Evolutionary conservation across 2,113 vertebrate species (phyloP).

Genomic region (Machaerirhynchus nigripectus): DNA sequence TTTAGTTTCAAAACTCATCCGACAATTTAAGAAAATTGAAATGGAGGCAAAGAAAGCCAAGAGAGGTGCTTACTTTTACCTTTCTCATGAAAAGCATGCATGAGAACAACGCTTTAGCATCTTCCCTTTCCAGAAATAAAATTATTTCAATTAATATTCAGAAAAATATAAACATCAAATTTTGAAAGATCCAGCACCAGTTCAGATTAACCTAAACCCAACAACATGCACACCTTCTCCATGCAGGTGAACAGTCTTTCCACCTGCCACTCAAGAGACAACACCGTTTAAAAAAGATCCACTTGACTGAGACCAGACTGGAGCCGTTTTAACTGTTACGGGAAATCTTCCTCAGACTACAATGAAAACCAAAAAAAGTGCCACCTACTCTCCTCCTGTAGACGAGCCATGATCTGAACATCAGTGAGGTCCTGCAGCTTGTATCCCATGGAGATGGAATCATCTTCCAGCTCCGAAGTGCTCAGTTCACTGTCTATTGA

Average conservation of each 20-base stretch:
- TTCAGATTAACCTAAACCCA: not conserved
- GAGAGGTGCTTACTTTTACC: not conserved
- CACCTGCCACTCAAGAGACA: not conserved
- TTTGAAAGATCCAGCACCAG: not conserved
- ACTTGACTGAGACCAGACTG: not conserved
- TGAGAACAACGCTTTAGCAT: not conserved
- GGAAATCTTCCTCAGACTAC: not conserved
- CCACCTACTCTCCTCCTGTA: conserved; percentile 96
- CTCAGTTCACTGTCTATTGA: conserved; percentile 92
- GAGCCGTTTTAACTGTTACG: not conserved
- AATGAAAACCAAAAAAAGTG: not conserved
- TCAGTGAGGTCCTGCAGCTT: conserved; percentile 97
- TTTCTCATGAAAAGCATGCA: not conserved
- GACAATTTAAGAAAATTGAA: not conserved
- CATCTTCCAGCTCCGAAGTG: conserved; percentile 88
- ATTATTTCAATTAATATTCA: not conserved
- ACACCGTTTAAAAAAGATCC: not conserved
- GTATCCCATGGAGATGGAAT: conserved; percentile 93
- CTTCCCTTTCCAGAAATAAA: not conserved
- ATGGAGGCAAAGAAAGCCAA: not conserved
- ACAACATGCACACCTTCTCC: accelerated
- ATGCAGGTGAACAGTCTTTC: not conserved
- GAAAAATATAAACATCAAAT: not conserved
- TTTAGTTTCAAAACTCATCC: not conserved
- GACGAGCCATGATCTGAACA: conserved; percentile 97